Conservation (phyloP, 2,113 vertebrate genomes). For the Galeopterus variegatus region DNA sequence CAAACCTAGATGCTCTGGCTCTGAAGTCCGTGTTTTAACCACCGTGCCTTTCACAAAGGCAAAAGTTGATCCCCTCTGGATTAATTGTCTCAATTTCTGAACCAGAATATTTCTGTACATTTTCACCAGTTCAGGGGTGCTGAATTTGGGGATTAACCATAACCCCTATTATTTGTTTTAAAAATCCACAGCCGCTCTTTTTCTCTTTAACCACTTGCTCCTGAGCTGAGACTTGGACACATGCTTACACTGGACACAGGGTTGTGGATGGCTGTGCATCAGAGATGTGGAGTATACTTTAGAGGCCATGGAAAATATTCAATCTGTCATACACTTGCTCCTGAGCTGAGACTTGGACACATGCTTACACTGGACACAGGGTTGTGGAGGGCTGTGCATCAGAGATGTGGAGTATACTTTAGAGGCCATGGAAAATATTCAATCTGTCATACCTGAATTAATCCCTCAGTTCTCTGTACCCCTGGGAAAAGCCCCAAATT, state of each 20-base stretch:
- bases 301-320: background rate
- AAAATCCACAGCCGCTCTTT: background rate
- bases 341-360: background rate
- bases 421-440: background rate
- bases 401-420: background rate
- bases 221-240: background rate
- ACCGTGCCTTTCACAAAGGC: background rate
- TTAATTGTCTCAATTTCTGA: conserved; percentile 15
- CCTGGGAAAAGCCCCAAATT: background rate
- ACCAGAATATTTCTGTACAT: background rate
- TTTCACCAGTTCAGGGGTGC: background rate
- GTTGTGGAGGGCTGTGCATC: too few relatives aligned
- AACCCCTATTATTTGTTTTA: background rate
- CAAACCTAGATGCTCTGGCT: background rate
- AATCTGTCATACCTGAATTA: conserved; percentile 54
- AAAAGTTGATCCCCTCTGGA: background rate
- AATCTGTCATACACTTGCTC: background rate
- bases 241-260: background rate
- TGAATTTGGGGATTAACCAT: background rate
- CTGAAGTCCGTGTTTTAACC: background rate
- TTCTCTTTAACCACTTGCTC: background rate
- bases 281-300: background rate
- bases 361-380: background rate
- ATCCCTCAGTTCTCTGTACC: conserved; percentile 50
- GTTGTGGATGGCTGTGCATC: too few relatives aligned